phyloP scores from a whole-genome alignment of 2,113 vertebrate genomes.

The Rutilus rutilus region DNA sequence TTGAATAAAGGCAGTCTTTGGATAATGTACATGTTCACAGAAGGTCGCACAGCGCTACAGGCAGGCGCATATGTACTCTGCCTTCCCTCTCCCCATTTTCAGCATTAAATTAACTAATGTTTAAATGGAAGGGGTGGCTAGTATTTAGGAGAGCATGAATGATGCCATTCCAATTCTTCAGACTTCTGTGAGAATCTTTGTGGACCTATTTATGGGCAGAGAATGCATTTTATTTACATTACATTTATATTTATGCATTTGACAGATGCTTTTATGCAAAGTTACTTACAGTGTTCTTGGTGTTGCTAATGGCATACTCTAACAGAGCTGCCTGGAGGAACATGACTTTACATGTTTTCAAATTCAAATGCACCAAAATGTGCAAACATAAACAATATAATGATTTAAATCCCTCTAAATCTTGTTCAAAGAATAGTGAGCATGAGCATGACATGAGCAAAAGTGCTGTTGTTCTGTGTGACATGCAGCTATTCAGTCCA shows the following conservation, averaged over 20 bases:
- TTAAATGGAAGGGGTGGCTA: not conserved
- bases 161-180: not conserved
- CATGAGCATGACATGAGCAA: not conserved
- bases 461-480: not conserved
- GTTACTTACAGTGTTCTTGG: no score
- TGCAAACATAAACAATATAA: not conserved
- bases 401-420: not conserved
- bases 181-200: no score
- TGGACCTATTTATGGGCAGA: no score
- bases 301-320: no score
- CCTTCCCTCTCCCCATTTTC: not conserved
- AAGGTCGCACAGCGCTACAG: not conserved
- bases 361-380: not conserved
- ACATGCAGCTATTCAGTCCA: not conserved
- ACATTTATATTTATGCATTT: no score
- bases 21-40: conserved; percentile 6
- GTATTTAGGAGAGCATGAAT: not conserved
- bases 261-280: no score
- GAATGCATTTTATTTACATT: no score
- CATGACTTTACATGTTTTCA: not conserved
- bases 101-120: not conserved
- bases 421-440: not conserved
- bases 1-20: conserved; percentile 12
- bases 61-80: not conserved
- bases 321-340: no score